A percentile compares a stretch with the other conserved stretches of the same genome.
These are phyloP conservation scores for Sepioteuthis lessoniana DNA, from an alignment of 2,888 invertebrate genomes.

Conservation along the genomic window DNA sequence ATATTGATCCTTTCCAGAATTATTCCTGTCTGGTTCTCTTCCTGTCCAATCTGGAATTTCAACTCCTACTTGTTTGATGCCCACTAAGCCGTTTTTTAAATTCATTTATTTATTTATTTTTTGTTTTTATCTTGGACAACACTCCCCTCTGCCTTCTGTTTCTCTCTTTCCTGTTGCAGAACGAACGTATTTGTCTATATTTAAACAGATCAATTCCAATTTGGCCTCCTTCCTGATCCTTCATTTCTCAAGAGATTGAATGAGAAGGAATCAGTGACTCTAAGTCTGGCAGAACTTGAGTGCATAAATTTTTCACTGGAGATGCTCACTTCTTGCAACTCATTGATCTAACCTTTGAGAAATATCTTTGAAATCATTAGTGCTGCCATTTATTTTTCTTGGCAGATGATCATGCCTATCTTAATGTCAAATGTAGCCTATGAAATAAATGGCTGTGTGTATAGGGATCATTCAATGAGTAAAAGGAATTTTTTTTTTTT, in stretches of 20 bases:
- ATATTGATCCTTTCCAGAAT: background rate
- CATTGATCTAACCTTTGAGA: background rate
- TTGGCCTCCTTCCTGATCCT: slow-evolving; percentile 7
- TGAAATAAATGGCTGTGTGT: no score
- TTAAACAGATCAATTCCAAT: background rate
- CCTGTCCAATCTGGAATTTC: background rate
- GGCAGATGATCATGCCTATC: no score
- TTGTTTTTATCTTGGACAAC: background rate
- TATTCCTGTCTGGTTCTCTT: background rate
- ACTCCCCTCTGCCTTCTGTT: background rate
- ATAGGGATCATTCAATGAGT: no score
- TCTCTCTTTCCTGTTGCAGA: background rate
- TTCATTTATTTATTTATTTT: no score
- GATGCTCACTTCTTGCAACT: background rate
- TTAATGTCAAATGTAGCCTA: no score
- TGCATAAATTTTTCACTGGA: background rate
- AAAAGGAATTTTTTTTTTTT: no score
- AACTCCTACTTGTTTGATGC: background rate
- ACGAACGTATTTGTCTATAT: background rate
- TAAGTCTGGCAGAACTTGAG: background rate
- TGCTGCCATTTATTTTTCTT: background rate
- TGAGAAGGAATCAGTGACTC: background rate
- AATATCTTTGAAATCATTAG: background rate
- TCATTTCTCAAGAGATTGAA: background rate
- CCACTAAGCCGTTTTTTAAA: background rate